Conservation (phyloP, 2,797 vertebrate genomes). For the Furcifer pardalis region DNA sequence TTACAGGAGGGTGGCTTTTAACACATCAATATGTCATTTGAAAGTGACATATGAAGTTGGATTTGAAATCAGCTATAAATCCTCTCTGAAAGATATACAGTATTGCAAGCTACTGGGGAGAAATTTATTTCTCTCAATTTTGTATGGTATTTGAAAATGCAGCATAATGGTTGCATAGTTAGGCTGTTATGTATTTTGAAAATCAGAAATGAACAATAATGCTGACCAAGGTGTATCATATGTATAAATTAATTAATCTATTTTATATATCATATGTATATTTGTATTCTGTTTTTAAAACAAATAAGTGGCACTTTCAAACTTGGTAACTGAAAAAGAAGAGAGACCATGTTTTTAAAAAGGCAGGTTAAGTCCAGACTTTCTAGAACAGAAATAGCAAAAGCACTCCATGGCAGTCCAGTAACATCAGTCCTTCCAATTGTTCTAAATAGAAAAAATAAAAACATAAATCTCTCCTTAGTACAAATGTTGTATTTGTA, state of each 20-base stretch:
- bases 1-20: too few species aligned
- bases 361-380: not conserved
- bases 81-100: too few species aligned
- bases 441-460: not conserved
- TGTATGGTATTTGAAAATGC: not conserved
- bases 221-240: not conserved
- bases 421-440: not conserved
- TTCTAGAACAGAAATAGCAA: not conserved
- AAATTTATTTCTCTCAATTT: not conserved
- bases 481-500: not conserved
- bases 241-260: not conserved
- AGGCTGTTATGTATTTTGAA: not conserved
- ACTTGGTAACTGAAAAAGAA: not conserved
- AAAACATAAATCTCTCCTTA: not conserved
- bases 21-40: not conserved
- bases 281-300: not conserved
- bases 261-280: not conserved
- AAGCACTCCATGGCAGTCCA: not conserved
- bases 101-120: not conserved
- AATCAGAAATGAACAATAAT: not conserved
- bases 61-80: not conserved
- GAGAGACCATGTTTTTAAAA: not conserved
- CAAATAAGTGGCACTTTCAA: not conserved
- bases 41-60: not conserved
- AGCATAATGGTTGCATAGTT: not conserved